Conservation (phyloP, 2,113 vertebrate genomes). For the Megalops atlanticus region DNA sequence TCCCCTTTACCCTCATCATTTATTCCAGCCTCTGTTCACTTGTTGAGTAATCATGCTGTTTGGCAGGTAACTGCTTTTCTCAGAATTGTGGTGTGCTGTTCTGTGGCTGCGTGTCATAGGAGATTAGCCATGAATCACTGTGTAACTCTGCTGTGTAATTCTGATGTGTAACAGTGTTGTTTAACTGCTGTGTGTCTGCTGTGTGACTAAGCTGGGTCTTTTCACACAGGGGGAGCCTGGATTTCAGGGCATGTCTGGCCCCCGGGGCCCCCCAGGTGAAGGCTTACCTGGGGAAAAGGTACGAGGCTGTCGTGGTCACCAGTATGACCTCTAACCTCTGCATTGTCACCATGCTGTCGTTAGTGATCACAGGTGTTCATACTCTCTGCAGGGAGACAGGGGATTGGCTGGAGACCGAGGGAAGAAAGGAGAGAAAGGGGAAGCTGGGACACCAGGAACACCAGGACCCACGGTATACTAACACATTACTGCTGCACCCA, state of each 20-base stretch:
- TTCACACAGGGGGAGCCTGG: slow-evolving; percentile 79
- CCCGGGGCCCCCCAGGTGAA: slow-evolving; percentile 70
- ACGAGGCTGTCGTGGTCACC: slow-evolving; percentile 5
- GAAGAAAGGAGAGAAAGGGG: slow-evolving; percentile 79
- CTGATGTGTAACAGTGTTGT: no score
- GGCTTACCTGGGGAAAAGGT: slow-evolving; percentile 81
- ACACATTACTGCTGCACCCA: no score
- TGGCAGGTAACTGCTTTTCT: no score
- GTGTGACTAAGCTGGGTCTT: not conserved
- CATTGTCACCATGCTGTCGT: not conserved
- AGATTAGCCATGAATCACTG: not conserved
- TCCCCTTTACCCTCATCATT: no score
- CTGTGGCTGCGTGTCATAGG: no score
- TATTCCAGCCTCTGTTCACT: no score
- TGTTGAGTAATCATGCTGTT: no score
- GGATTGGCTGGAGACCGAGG: slow-evolving; percentile 74
- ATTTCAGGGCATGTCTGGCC: slow-evolving; percentile 72
- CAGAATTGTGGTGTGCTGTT: no score
- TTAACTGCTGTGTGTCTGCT: not conserved
- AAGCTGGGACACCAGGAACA: slow-evolving; percentile 74
- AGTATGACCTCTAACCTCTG: not conserved
- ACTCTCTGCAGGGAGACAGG: slow-evolving; percentile 70
- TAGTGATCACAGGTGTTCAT: not conserved
- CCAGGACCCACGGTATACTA: slow-evolving; percentile 71
- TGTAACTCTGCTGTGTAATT: no score